A percentile compares a stretch with the other conserved stretches of the same genome.
phyloP scores from a whole-genome alignment of 2,888 invertebrate species.

The Caradrina kadenii region DNA sequence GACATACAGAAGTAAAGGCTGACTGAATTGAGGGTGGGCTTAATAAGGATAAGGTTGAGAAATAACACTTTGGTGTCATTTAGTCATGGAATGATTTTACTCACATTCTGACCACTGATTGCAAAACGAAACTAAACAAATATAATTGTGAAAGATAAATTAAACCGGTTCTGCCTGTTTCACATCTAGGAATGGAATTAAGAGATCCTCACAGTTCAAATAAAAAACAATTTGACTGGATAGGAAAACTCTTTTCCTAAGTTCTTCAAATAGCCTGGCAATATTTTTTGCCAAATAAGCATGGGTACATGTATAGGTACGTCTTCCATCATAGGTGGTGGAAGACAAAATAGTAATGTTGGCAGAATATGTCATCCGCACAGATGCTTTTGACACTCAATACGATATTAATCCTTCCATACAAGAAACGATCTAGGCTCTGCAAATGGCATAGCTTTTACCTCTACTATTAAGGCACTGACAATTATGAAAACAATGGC shows the following conservation, averaged over 20 bases:
- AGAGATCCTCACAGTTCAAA: neutral
- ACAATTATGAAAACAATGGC: neutral
- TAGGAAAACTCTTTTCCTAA: too few species aligned
- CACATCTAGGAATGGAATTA: neutral
- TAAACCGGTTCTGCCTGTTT: neutral
- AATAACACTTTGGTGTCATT: too few species aligned
- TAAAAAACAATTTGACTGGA: neutral
- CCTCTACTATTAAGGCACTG: neutral
- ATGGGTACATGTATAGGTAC: neutral
- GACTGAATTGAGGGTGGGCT: too few species aligned
- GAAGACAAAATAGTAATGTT: neutral
- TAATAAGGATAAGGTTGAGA: too few species aligned
- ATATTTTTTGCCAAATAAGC: neutral
- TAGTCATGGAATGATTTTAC: too few species aligned
- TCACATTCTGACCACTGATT: too few species aligned
- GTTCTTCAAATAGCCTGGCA: neutral
- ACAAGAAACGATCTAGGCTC: neutral
- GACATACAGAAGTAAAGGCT: too few species aligned
- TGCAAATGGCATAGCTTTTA: neutral
- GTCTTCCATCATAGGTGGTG: too few species aligned
- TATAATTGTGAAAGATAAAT: neutral
- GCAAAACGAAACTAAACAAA: too few species aligned
- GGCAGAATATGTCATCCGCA: neutral
- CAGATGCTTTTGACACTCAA: neutral
- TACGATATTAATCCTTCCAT: neutral